These are phyloP conservation scores for Bruchidius siliquastri DNA, from an alignment of 2,888 invertebrate species.

Conservation along the genomic window DNA sequence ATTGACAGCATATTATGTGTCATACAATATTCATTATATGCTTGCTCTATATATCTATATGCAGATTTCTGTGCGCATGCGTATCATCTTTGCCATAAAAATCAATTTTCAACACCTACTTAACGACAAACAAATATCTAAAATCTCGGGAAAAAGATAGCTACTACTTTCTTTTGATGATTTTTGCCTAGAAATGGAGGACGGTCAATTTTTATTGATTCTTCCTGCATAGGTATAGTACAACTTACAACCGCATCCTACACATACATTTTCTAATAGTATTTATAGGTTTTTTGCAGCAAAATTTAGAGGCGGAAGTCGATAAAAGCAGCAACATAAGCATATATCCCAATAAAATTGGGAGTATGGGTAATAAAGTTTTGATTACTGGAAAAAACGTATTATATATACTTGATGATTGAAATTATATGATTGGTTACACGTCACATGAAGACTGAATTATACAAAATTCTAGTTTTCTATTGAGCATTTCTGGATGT, in stretches of 20 bases:
- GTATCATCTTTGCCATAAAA: conserved; percentile 18
- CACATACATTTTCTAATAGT: not conserved
- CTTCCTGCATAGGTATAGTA: not conserved
- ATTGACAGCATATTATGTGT: not conserved
- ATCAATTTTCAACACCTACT: conserved; percentile 24
- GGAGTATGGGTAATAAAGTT: no score
- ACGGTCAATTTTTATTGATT: not conserved
- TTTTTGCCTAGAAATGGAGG: not conserved
- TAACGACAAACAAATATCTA: not conserved
- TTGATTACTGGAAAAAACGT: no score
- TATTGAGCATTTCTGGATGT: not conserved
- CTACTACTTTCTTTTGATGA: not conserved
- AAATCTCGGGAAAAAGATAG: not conserved
- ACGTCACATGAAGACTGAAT: no score
- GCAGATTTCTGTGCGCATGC: conserved; percentile 9
- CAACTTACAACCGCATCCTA: not conserved
- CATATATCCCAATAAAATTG: not conserved
- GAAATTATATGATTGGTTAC: no score
- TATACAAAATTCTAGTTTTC: not conserved
- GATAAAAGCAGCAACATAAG: not conserved
- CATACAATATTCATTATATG: not conserved
- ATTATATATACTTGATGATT: no score
- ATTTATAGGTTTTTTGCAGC: not conserved
- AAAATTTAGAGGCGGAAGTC: not conserved
- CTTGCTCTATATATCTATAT: not conserved